Evolutionary conservation across 2,888 invertebrate species (phyloP).

Genomic region (Poecilobothrus nobilitatus): DNA sequence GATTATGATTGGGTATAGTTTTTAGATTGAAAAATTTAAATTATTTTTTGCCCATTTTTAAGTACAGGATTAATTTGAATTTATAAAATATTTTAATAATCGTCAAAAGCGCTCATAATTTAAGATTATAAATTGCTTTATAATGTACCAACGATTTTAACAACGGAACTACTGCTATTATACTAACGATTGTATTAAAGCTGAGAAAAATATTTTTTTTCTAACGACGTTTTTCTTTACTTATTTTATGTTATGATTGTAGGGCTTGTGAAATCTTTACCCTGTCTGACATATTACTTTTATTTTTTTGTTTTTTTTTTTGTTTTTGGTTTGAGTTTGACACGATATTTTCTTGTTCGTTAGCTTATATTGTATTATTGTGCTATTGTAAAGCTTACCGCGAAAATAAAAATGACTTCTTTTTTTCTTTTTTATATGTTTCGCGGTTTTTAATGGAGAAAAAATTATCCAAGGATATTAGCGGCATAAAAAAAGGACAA

Average conservation of each 20-base stretch:
- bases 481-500: slow-evolving; percentile 6
- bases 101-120: too few relatives aligned
- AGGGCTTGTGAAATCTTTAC: background rate
- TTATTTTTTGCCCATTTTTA: too few relatives aligned
- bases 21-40: too few relatives aligned
- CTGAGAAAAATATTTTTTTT: too few relatives aligned
- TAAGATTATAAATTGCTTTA: too few relatives aligned
- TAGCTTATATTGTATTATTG: background rate
- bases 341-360: background rate
- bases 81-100: too few relatives aligned
- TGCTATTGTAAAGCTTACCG: background rate
- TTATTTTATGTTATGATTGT: background rate
- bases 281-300: background rate
- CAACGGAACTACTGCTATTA: too few relatives aligned
- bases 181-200: too few relatives aligned
- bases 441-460: background rate
- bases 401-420: background rate
- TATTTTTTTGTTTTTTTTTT: too few relatives aligned
- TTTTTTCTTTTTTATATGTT: background rate
- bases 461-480: slow-evolving; percentile 6
- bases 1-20: too few relatives aligned
- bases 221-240: background rate
- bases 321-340: background rate
- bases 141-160: too few relatives aligned
- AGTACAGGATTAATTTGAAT: too few relatives aligned